phyloP scores from a whole-genome alignment of 1,140 invertebrate species.

The Hylaeus volcanicus region DNA sequence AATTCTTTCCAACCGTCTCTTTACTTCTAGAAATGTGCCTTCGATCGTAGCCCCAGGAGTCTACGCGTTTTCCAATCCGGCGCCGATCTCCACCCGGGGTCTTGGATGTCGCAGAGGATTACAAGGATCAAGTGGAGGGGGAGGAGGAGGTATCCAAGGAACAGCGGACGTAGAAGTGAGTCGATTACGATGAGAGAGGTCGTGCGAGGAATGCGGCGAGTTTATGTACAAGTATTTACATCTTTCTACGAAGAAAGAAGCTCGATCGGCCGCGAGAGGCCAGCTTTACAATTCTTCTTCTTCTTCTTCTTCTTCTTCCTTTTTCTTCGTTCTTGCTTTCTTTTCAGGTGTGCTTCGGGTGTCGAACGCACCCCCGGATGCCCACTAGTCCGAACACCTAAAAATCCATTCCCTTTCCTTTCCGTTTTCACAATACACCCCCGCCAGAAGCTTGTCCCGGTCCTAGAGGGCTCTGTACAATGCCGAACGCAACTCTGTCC shows the following conservation, averaged over 20 bases:
- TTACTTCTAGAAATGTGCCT: too few species aligned
- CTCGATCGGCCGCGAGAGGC: conserved; percentile 11
- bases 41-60: too few species aligned
- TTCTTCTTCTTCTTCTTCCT: background rate
- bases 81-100: too few species aligned
- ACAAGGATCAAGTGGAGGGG: conserved; percentile 11
- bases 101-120: conserved; percentile 17
- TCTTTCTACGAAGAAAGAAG: conserved; percentile 48
- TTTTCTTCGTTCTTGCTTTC: background rate
- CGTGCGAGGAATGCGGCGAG: conserved; percentile 74
- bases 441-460: background rate
- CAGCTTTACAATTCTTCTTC: conserved; percentile 11
- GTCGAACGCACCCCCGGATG: background rate
- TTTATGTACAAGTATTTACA: conserved; percentile 78
- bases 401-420: background rate
- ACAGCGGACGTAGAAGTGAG: conserved; percentile 16
- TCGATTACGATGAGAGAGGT: conserved; percentile 54
- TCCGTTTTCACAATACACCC: background rate
- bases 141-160: background rate
- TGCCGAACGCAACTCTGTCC: too few species aligned
- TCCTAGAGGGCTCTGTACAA: too few species aligned
- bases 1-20: too few species aligned
- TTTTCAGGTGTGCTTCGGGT: background rate
- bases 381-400: background rate
- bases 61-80: too few species aligned